Evolutionary conservation across 2,113 vertebrate species (phyloP), one percentile per base, ranked within the genome.

Genomic region (Furnarius figulus): DNA sequence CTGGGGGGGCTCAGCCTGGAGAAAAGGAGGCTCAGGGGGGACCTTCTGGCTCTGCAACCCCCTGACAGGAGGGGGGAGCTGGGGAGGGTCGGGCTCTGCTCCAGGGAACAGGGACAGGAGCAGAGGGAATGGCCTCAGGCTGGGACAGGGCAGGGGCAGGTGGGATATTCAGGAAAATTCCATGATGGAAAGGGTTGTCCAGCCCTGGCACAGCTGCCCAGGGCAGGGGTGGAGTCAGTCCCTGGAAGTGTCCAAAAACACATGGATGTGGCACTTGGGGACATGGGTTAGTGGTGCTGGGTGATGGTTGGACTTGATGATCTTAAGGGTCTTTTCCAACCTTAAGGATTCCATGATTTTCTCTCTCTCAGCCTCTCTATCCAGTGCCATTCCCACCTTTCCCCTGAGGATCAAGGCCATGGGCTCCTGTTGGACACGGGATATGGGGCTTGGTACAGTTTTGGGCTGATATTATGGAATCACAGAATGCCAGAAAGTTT

Each of bases 51-150:
- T 50, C n/a, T n/a, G n/a, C n/a, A n/a, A n/a, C n/a, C n/a, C 42
- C 59, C 50, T 58, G 59, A 1, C 50, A 88, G 76, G 44, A 73
- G 37, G 59, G 30, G 24, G 17, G 25, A 63, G 40, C 24, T 0
- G 21, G 8, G 0, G 18, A 25, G 40, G 6, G 3, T 65, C 1
- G 0, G 67, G 50, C 8, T 73, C 6, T 66, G 42, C 10, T 73
- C 5, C 56, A 80, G 58, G 76, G 76, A 50, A 65, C 50, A 80
- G 58, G 76, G 76, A 50, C 44, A 58, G 42, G 59, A 80, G 31
- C 4, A 81, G 76, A 58, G 33, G 77, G 33, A 82, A 75, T 0
- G 0, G 46, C 70, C 46, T 12, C 70, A 30, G 20, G 53, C 44
- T 59, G 77, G n/a, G 33, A 39, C 33, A 53, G 33, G 20, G 15